A percentile compares a stretch with the other conserved stretches of the same genome.
Conservation (phyloP, 2,888 invertebrate genomes). For the Drosophila melanosoma region DNA sequence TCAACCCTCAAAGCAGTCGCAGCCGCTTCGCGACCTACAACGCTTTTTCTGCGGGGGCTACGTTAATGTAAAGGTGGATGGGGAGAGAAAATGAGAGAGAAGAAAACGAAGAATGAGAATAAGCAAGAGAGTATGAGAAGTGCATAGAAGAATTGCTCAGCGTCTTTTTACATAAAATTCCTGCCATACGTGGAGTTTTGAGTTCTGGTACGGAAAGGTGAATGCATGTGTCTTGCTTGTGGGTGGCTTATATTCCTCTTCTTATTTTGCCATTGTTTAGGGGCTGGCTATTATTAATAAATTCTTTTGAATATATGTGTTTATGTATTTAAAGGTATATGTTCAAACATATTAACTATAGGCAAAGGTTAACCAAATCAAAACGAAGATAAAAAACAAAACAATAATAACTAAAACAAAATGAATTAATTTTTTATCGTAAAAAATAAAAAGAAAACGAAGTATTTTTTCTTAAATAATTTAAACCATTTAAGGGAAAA, state of each 20-base stretch:
- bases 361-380: neutral
- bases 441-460: no score
- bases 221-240: neutral
- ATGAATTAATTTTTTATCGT: no score
- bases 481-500: neutral
- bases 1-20: slow-evolving; percentile 13
- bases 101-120: neutral
- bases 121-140: neutral
- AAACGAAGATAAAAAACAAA: neutral
- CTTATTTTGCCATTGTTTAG: neutral
- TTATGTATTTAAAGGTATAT: neutral
- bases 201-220: slow-evolving; percentile 2
- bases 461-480: neutral
- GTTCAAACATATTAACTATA: neutral
- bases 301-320: neutral
- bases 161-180: slow-evolving; percentile 29
- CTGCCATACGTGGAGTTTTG: slow-evolving; percentile 1
- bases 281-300: neutral
- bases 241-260: neutral
- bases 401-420: neutral
- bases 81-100: neutral
- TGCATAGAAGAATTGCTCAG: slow-evolving; percentile 27
- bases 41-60: slow-evolving; percentile 3
- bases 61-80: neutral
- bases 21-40: slow-evolving; percentile 7